phyloP scores from a whole-genome alignment of 2,888 invertebrate genomes.

The Eristalis intricaria region DNA sequence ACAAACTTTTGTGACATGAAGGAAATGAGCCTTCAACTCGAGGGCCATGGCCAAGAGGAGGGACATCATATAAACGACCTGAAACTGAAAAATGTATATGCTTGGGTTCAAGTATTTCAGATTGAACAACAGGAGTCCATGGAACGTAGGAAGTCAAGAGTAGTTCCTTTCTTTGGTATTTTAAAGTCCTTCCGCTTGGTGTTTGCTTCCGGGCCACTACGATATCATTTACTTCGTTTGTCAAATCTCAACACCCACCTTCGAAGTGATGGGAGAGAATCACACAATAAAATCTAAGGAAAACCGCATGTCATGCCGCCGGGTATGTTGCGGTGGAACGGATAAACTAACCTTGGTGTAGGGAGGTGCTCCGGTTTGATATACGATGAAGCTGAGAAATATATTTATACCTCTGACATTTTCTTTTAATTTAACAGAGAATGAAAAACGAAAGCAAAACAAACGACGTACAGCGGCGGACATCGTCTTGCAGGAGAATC shows the following conservation, averaged over 20 bases:
- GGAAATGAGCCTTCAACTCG: background rate
- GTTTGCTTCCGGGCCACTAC: background rate
- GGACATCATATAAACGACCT: background rate
- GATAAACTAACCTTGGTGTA: background rate
- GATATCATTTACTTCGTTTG: constrained; percentile 19
- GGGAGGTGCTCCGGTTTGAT: background rate
- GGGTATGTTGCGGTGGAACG: background rate
- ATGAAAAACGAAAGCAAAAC: background rate
- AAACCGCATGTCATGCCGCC: background rate
- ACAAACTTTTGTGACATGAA: constrained; percentile 11
- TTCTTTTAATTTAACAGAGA: constrained; percentile 19
- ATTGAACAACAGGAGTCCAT: background rate
- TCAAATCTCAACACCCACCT: constrained; percentile 28
- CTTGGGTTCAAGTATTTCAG: background rate
- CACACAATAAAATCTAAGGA: background rate
- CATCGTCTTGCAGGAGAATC: constrained; percentile 16
- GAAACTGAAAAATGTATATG: background rate
- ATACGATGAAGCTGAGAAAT: constrained; percentile 29
- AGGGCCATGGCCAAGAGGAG: background rate
- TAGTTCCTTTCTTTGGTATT: background rate
- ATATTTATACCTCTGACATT: constrained; percentile 25
- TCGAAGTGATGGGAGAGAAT: background rate
- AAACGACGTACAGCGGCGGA: background rate
- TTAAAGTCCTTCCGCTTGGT: constrained; percentile 20
- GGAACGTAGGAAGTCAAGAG: background rate